phyloP scores from a whole-genome alignment of 2,113 vertebrate genomes.

The Sander lucioperca region DNA sequence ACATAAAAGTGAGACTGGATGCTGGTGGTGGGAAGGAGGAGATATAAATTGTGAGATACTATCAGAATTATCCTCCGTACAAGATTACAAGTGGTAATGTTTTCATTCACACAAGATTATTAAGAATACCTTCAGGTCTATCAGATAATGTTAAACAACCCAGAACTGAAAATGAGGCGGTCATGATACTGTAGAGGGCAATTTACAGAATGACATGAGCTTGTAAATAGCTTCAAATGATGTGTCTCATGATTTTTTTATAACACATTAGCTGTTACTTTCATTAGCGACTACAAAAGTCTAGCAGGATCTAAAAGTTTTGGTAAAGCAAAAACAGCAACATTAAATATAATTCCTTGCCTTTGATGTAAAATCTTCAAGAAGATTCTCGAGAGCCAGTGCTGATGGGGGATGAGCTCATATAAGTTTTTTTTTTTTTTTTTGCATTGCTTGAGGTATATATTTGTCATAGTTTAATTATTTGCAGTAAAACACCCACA shows the following conservation, averaged over 20 bases:
- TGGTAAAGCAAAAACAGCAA: constrained; percentile 14
- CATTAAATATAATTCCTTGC: constrained; percentile 10
- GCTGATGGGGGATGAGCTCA: constrained; percentile 8
- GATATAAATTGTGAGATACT: constrained; percentile 34
- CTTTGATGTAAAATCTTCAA: constrained; percentile 42
- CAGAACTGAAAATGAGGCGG: constrained; percentile 41
- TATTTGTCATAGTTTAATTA: constrained; percentile 69
- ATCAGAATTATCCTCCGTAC: constrained; percentile 49
- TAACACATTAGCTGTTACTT: constrained; percentile 40
- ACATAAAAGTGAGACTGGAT: background rate
- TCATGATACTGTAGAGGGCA: constrained; percentile 18
- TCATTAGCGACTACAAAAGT: constrained; percentile 43
- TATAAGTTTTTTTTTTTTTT: background rate
- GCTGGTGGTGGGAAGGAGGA: background rate
- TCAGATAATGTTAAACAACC: constrained; percentile 60
- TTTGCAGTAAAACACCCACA: constrained; percentile 57
- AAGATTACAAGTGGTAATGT: constrained; percentile 47
- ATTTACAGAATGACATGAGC: constrained; percentile 39
- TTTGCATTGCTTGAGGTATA: constrained; percentile 37
- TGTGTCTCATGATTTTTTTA: constrained; percentile 41
- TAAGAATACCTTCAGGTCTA: constrained; percentile 51
- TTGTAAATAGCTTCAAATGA: constrained; percentile 57
- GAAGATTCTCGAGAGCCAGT: constrained; percentile 22
- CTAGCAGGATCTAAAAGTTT: constrained; percentile 37
- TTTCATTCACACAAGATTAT: constrained; percentile 44